Percentiles rank a stretch among this genome's conserved stretches.
phyloP scores from a whole-genome alignment of 2,797 vertebrate genomes.

The Oophaga sylvatica region DNA sequence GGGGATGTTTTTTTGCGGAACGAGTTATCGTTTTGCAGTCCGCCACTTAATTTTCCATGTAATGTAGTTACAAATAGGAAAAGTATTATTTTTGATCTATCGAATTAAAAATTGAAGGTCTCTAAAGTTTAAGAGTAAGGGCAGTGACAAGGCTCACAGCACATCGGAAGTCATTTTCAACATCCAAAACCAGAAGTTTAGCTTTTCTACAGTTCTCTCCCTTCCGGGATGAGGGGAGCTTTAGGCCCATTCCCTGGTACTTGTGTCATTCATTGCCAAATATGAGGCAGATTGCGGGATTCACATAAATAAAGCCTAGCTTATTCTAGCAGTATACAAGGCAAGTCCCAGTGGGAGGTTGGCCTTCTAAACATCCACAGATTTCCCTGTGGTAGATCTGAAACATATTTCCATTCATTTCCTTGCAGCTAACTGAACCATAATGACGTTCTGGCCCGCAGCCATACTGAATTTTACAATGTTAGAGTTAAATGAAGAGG shows the following conservation, averaged over 20 bases:
- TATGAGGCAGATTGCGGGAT: background rate
- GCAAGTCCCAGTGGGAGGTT: background rate
- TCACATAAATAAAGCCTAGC: too few relatives aligned
- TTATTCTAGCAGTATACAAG: background rate
- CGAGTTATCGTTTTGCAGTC: too few relatives aligned
- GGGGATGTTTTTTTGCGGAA: too few relatives aligned
- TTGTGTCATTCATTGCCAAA: background rate
- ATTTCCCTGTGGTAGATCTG: background rate
- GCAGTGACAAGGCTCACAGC: too few relatives aligned
- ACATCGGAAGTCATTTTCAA: too few relatives aligned
- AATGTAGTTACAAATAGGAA: too few relatives aligned
- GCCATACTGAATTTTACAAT: background rate
- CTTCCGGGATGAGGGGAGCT: background rate
- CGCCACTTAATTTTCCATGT: too few relatives aligned
- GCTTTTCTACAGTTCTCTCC: background rate
- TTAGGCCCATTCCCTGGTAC: background rate
- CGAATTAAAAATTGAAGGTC: too few relatives aligned
- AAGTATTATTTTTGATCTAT: too few relatives aligned
- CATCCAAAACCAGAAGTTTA: too few relatives aligned
- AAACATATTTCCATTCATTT: conserved; percentile 18
- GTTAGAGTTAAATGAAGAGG: background rate
- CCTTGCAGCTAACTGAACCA: background rate
- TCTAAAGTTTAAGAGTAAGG: too few relatives aligned
- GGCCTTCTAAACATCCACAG: background rate
- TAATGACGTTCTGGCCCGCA: background rate